These are phyloP conservation scores for Sylvilagus floridanus DNA, from an alignment of 2,797 vertebrate genomes.

Conservation along the genomic window DNA sequence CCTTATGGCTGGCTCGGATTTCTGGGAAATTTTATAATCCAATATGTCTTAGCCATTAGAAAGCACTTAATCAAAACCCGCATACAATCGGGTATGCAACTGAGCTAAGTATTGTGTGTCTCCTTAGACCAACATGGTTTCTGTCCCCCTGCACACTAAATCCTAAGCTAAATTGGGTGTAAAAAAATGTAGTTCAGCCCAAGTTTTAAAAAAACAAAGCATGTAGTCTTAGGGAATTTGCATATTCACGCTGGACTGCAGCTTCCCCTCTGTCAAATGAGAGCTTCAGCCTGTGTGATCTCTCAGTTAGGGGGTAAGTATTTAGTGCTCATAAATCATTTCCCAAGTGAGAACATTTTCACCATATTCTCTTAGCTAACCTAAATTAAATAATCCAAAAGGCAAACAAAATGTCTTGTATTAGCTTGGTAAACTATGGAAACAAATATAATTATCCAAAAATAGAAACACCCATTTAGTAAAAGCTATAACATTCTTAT, in stretches of 20 bases:
- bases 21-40: slow-evolving; percentile 13
- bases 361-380: slow-evolving; percentile 15
- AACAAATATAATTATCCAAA: slow-evolving; percentile 52
- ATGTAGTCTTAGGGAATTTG: neutral
- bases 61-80: slow-evolving; percentile 23
- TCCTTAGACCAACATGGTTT: neutral
- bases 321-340: slow-evolving; percentile 39
- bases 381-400: slow-evolving; percentile 56
- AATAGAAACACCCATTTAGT: slow-evolving; percentile 34
- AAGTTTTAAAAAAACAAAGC: slow-evolving; percentile 28
- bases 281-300: neutral
- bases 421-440: neutral
- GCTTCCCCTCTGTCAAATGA: slow-evolving; percentile 20
- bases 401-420: neutral
- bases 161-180: neutral
- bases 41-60: neutral
- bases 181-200: neutral
- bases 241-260: neutral
- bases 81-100: neutral
- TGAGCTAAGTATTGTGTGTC: neutral
- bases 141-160: neutral
- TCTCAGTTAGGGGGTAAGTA: neutral
- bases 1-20: neutral
- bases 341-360: slow-evolving; percentile 33
- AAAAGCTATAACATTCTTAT: slow-evolving; percentile 20